These are phyloP conservation scores for Octomys mimax DNA, from an alignment of 2,797 vertebrate species.

Conservation along the genomic window DNA sequence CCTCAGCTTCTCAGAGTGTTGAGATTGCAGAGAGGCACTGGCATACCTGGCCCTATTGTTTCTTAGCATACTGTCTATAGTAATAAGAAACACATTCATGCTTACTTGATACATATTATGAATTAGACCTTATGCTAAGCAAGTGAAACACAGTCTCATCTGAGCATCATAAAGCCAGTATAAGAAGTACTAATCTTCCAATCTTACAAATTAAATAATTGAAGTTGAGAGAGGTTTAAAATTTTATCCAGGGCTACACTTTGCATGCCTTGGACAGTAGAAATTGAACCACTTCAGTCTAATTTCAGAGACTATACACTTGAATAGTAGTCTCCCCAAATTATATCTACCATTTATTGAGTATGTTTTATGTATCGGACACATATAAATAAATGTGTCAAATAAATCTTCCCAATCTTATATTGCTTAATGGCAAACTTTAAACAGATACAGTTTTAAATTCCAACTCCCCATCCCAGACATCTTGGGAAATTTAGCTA, in stretches of 20 bases:
- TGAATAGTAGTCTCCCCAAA: not conserved
- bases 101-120: not conserved
- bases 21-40: not conserved
- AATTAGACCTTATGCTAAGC: not conserved
- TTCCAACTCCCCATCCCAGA: not conserved
- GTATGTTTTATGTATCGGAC: not conserved
- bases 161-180: not conserved
- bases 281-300: not conserved
- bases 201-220: constrained; percentile 38
- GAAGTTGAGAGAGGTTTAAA: constrained; percentile 17
- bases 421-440: not conserved
- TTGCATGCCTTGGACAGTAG: not conserved
- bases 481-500: not conserved
- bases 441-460: not conserved
- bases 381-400: not conserved
- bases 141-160: not conserved
- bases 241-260: not conserved
- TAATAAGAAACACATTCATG: not conserved
- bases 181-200: not conserved
- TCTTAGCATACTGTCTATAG: not conserved
- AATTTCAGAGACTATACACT: not conserved
- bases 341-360: not conserved
- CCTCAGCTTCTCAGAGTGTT: not conserved
- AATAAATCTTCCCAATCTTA: not conserved
- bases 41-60: not conserved